A percentile compares a stretch with the other conserved stretches of the same genome.
Conservation (phyloP, 2,797 vertebrate species). For the Myotis pilosus region DNA sequence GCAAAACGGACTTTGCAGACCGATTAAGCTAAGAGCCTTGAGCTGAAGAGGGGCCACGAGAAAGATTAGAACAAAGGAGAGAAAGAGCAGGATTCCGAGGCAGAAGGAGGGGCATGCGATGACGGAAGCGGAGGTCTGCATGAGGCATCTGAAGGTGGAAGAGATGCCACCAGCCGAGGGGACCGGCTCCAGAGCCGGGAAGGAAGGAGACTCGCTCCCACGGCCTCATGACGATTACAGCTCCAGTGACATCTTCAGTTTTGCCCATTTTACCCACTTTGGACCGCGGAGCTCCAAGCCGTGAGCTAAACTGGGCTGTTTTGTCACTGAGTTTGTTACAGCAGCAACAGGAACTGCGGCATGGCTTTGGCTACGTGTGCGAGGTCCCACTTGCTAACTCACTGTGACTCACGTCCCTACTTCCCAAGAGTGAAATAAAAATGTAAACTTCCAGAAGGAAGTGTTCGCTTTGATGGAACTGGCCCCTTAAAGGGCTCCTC, state of each 20-base stretch:
- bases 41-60: background rate
- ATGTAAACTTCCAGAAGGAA: slow-evolving; percentile 49
- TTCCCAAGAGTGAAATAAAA: slow-evolving; percentile 16
- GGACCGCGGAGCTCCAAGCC: background rate
- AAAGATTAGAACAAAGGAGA: background rate
- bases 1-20: background rate
- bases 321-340: background rate
- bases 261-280: background rate
- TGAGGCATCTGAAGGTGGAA: background rate
- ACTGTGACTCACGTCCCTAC: slow-evolving; percentile 20
- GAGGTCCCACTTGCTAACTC: slow-evolving; percentile 1
- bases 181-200: background rate
- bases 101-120: background rate
- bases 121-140: background rate
- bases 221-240: background rate
- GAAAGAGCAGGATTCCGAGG: background rate
- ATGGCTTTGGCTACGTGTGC: background rate
- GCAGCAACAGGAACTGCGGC: background rate
- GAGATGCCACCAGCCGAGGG: background rate
- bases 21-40: background rate
- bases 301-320: background rate
- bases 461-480: background rate
- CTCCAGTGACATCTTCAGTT: background rate
- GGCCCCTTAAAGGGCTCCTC: background rate
- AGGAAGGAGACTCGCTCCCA: background rate